Conservation (phyloP, 2,113 vertebrate genomes). For the Theristicus caerulescens region DNA sequence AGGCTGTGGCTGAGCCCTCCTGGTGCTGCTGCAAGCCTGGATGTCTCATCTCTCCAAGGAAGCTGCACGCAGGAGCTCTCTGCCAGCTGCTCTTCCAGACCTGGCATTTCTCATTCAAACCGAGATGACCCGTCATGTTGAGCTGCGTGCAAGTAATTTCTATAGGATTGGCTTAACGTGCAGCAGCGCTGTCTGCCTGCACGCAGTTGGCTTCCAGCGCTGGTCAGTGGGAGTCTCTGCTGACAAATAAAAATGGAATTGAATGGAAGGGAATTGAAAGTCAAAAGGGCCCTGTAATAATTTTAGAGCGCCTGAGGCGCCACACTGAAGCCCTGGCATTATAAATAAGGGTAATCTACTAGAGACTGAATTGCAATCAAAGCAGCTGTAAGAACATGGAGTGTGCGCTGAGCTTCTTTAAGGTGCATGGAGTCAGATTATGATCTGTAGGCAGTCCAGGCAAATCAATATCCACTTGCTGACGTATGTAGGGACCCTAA, state of each 20-base stretch:
- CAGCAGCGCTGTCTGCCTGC: background rate
- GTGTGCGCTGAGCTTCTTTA: conserved; percentile 6
- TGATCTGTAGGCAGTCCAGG: conserved; percentile 32
- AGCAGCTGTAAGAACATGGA: background rate
- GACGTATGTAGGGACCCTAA: background rate
- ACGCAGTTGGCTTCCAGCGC: background rate
- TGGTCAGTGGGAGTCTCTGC: conserved; percentile 33
- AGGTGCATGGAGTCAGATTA: conserved; percentile 5
- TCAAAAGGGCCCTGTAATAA: conserved; percentile 74
- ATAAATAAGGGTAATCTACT: conserved; percentile 74
- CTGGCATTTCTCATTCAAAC: accelerated
- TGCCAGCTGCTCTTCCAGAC: background rate
- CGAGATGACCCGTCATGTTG: accelerated
- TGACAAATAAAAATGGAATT: conserved; percentile 51
- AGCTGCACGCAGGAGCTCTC: background rate
- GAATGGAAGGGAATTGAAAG: conserved; percentile 71
- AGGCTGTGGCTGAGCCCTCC: background rate
- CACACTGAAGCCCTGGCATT: conserved; percentile 13
- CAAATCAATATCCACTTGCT: conserved; percentile 28
- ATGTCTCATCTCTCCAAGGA: background rate
- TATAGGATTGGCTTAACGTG: background rate
- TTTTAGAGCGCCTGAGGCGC: conserved; percentile 54
- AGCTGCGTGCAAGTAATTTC: background rate
- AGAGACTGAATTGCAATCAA: conserved; percentile 57
- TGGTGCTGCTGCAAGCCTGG: accelerated